These are phyloP conservation scores for Ovibos moschatus DNA, from an alignment of 2,113 vertebrate species.

Conservation along the genomic window DNA sequence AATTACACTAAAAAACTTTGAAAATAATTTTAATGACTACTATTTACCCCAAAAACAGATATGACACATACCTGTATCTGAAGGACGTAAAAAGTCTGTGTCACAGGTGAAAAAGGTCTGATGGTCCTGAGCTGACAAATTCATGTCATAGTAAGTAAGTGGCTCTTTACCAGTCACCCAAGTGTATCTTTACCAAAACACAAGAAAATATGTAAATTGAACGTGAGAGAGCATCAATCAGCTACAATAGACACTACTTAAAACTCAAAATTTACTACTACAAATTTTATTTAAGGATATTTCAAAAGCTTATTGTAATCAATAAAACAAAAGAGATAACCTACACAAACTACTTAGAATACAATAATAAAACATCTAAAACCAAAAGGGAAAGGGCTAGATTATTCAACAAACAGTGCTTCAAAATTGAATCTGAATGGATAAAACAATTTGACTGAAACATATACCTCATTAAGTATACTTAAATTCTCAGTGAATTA, in stretches of 20 bases:
- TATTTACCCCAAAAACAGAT: background rate
- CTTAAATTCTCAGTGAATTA: background rate
- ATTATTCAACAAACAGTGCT: conserved; percentile 23
- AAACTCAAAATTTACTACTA: background rate
- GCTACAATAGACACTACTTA: conserved; percentile 16
- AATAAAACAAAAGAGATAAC: conserved; percentile 13
- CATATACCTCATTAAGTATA: background rate
- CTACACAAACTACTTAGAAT: background rate
- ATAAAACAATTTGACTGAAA: conserved; percentile 32
- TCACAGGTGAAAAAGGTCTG: conserved; percentile 98
- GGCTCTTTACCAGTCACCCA: conserved; percentile 99
- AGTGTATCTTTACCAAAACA: conserved; percentile 87
- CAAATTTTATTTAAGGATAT: conserved; percentile 30
- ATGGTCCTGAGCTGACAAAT: conserved; percentile 98
- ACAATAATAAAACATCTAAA: conserved; percentile 29
- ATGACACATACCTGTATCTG: conserved; percentile 89
- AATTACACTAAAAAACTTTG: background rate
- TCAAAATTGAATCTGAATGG: background rate
- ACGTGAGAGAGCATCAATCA: background rate
- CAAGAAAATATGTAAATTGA: conserved; percentile 51
- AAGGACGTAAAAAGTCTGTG: conserved; percentile 92
- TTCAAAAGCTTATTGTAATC: conserved; percentile 23
- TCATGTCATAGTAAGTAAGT: conserved; percentile 99
- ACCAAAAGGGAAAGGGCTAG: background rate
- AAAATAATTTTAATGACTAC: conserved; percentile 23